phyloP scores from a whole-genome alignment of 2,113 vertebrate species.

The Cyphomyrus plagiostoma region DNA sequence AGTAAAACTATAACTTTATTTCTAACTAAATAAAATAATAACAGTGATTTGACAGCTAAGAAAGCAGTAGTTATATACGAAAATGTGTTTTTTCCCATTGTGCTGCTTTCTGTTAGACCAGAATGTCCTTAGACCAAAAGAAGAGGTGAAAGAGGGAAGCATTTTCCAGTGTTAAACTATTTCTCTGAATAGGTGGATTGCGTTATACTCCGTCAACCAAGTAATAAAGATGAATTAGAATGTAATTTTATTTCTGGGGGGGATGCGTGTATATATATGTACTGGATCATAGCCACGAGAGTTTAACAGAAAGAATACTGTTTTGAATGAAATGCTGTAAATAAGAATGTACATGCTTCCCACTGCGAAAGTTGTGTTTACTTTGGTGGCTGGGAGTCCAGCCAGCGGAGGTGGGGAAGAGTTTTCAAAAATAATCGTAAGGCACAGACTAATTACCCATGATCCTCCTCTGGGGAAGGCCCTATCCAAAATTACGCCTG shows the following conservation, averaged over 20 bases:
- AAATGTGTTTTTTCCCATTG: not conserved
- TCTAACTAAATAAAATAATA: not conserved
- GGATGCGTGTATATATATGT: constrained; percentile 30
- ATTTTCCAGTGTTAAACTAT: constrained; percentile 25
- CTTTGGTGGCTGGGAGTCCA: constrained; percentile 57
- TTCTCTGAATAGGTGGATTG: constrained; percentile 37
- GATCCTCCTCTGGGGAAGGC: constrained; percentile 45
- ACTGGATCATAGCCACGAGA: constrained; percentile 50
- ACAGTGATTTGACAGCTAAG: not conserved
- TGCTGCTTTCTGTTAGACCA: not conserved
- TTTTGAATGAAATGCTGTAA: constrained; percentile 64
- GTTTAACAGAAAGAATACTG: constrained; percentile 59
- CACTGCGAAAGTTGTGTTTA: constrained; percentile 57
- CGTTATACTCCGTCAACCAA: constrained; percentile 51
- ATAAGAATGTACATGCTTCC: constrained; percentile 59
- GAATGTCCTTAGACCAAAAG: not conserved
- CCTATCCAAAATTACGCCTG: constrained; percentile 40
- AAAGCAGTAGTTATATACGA: not conserved
- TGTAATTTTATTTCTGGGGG: constrained; percentile 10
- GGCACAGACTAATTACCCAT: constrained; percentile 58
- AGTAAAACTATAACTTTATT: not conserved
- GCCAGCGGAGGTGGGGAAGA: constrained; percentile 61
- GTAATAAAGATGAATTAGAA: constrained; percentile 29
- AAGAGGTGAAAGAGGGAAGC: not conserved
- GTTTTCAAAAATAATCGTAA: constrained; percentile 64